These are phyloP conservation scores for Hylaeus anthracinus DNA, from an alignment of 1,140 invertebrate genomes.

Conservation along the genomic window DNA sequence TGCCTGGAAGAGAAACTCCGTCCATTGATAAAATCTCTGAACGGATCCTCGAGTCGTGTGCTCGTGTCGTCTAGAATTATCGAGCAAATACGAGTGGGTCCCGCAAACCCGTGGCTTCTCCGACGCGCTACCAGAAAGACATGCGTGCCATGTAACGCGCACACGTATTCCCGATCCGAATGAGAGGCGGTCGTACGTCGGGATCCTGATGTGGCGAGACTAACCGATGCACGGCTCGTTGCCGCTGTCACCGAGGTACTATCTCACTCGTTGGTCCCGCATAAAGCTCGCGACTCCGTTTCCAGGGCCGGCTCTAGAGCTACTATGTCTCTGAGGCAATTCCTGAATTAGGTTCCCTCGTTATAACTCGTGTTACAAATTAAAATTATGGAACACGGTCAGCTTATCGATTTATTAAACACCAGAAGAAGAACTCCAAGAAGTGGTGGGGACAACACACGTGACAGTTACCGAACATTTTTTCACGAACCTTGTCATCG, in stretches of 20 bases:
- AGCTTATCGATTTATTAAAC: too few species aligned
- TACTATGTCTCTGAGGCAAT: too few species aligned
- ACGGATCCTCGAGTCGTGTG: conserved; percentile 22
- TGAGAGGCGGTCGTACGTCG: conserved; percentile 51
- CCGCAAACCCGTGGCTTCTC: conserved; percentile 6
- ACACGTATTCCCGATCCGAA: conserved; percentile 47
- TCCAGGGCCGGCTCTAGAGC: background rate
- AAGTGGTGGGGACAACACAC: too few species aligned
- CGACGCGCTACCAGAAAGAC: conserved; percentile 5
- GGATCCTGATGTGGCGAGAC: conserved; percentile 79
- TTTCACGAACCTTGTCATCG: too few species aligned
- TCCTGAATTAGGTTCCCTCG: too few species aligned
- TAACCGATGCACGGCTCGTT: conserved; percentile 80
- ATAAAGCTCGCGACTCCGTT: conserved; percentile 24
- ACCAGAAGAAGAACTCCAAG: too few species aligned
- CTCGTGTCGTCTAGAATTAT: conserved; percentile 46
- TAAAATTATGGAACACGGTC: too few species aligned
- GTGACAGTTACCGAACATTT: too few species aligned
- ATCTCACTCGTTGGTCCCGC: conserved; percentile 71
- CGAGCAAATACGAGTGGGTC: conserved; percentile 26
- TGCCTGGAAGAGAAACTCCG: background rate
- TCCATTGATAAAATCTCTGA: conserved; percentile 41
- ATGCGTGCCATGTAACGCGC: conserved; percentile 30
- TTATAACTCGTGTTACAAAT: too few species aligned
- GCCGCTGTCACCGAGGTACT: conserved; percentile 75